phyloP scores from a whole-genome alignment of 2,888 invertebrate species.

The Spilosoma lubricipeda region DNA sequence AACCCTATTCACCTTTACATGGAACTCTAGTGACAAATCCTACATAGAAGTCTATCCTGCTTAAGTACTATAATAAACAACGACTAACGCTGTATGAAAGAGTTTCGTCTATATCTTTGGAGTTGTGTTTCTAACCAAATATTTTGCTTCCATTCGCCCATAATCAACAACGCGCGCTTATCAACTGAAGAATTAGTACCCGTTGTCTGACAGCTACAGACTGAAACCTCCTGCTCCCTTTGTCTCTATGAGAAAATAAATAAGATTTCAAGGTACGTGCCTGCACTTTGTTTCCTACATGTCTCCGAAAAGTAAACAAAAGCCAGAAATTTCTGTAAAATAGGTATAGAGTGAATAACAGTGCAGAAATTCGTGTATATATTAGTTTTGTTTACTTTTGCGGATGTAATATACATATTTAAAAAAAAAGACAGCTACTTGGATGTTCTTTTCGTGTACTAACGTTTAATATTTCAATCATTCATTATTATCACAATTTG shows the following conservation, averaged over 20 bases:
- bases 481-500: background rate
- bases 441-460: too few species aligned
- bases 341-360: background rate
- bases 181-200: background rate
- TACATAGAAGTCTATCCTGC: background rate
- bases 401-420: background rate
- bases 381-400: background rate
- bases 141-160: background rate
- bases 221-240: background rate
- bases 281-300: background rate
- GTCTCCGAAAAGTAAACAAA: background rate
- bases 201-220: background rate
- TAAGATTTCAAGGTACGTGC: background rate
- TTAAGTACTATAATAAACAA: background rate
- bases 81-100: background rate
- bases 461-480: too few species aligned
- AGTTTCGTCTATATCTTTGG: background rate
- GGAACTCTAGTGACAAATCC: background rate
- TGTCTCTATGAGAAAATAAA: background rate
- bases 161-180: background rate
- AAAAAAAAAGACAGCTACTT: background rate
- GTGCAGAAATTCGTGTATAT: background rate
- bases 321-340: background rate
- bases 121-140: background rate
- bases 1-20: background rate